Base-by-base conservation (phyloP, 1,140 invertebrate species). In the Sitobion miscanthi region DNA sequence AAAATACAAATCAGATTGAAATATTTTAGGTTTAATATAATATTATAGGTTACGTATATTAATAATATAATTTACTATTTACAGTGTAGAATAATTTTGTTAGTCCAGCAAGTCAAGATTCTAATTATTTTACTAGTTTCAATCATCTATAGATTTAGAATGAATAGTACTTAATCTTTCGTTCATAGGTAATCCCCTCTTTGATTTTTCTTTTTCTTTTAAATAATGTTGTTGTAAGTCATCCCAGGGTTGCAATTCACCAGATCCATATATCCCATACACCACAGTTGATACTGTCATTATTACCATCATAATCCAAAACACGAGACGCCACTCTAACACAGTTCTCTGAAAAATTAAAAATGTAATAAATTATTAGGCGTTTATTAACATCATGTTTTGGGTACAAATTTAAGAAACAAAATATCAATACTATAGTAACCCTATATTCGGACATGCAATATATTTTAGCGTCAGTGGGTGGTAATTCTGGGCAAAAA, bases 301-400 rank as follows among this genome's bases (percentile, higher is more conserved):
- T 3, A 96, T 94, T 0, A 94, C 95, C 42, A 95, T 95, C 47
- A 95, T 95, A n/a, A 96, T 95, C 95, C 95, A 96, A 94, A 96
- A 96, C 1, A 96, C 96, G 5, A 95, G 94, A 93, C 95, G 95
- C 96, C 96, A 96, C 93, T 96, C 95, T 35, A 95, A 94, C 21
- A 95, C 91, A 11, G 95, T 95, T 93, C 94, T 94, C 94, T 94
- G 88, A 82, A 94, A 94, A 35, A 88, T 8, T n/a, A 3, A 45
- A 93, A 49, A 88, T 85, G 25, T n/a, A 57, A 45, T 25, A 6
- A 54, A 7, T 45, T 83, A 38, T 83, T 83, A 83, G 30, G 2
- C 17, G 35, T 6, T 38, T 82, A 35, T 82, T 82, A 8, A 82
- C 35, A 38, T 8, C 0, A 38, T 38, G 0, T 7, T 6, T 82